Evolutionary conservation across 2,797 vertebrate species (phyloP).

Genomic region (Anabas testudineus): DNA sequence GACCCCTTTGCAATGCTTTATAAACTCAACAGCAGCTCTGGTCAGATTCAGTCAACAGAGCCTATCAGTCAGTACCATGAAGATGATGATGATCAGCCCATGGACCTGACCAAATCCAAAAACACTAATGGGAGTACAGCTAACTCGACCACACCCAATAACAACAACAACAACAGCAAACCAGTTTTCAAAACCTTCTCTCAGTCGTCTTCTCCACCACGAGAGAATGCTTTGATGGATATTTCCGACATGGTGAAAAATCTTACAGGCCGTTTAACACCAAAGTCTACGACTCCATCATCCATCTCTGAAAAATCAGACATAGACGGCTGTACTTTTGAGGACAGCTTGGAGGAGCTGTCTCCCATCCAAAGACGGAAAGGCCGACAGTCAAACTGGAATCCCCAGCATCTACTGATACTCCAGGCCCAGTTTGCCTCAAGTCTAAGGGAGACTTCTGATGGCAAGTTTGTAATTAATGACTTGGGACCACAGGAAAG

Average conservation of each 20-base stretch:
- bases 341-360: conserved; percentile 94
- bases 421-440: conserved; percentile 98
- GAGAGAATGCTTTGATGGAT: conserved; percentile 97
- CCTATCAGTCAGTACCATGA: conserved; percentile 89
- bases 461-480: conserved; percentile 95
- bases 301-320: conserved; percentile 96
- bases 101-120: conserved; percentile 98
- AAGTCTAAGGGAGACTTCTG: conserved; percentile 93
- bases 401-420: conserved; percentile 97
- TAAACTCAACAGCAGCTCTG: conserved; percentile 92
- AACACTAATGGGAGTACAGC: conserved; percentile 70
- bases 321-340: conserved; percentile 92
- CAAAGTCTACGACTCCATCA: conserved; percentile 97
- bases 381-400: conserved; percentile 98
- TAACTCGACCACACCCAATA: conserved; percentile 61
- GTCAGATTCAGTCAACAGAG: conserved; percentile 90
- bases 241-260: conserved; percentile 99
- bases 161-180: conserved; percentile 73
- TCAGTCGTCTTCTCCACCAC: conserved; percentile 88
- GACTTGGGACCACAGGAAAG: conserved; percentile 98
- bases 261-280: conserved; percentile 95
- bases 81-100: conserved; percentile 94
- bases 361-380: conserved; percentile 96
- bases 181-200: conserved; percentile 82
- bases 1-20: conserved; percentile 96